Evolutionary conservation across 2,888 invertebrate species (phyloP).

Genomic region (Azorinus chamasolen): DNA sequence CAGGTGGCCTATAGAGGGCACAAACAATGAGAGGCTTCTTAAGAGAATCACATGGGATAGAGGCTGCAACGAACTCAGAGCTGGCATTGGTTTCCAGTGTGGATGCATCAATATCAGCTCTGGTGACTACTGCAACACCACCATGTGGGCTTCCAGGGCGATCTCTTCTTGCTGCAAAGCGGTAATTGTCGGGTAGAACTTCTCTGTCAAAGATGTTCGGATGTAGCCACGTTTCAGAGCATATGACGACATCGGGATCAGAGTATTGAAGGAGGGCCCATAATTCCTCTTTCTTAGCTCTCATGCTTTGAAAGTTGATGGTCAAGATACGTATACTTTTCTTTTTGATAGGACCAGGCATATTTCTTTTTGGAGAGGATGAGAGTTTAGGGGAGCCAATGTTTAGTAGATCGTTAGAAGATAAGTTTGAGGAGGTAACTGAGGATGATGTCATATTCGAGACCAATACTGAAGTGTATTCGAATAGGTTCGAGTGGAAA

Average conservation of each 20-base stretch:
- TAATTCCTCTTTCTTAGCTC: not conserved
- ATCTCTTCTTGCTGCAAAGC: slow-evolving; percentile 26
- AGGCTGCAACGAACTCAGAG: slow-evolving; percentile 25
- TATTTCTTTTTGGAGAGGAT: slow-evolving; percentile 2
- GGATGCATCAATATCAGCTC: slow-evolving; percentile 11
- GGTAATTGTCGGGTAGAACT: slow-evolving; percentile 20
- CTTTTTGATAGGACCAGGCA: not conserved
- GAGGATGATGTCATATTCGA: too few species aligned
- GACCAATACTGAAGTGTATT: not conserved
- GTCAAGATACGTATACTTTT: not conserved
- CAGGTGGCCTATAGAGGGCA: not conserved
- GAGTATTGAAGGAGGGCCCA: not conserved
- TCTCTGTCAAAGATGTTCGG: slow-evolving; percentile 10
- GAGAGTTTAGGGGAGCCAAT: not conserved
- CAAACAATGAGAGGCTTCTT: slow-evolving; percentile 8
- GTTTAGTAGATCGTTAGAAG: not conserved
- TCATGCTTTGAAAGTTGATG: slow-evolving; percentile 2
- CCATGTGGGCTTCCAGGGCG: slow-evolving; percentile 15
- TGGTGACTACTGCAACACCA: slow-evolving; percentile 24
- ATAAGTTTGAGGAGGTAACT: too few species aligned
- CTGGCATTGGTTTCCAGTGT: slow-evolving; percentile 14
- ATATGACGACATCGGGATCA: not conserved
- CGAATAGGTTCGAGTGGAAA: slow-evolving; percentile 24
- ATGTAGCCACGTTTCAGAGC: slow-evolving; percentile 1
- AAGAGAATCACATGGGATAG: slow-evolving; percentile 8